Evolutionary conservation across 2,113 vertebrate genomes (phyloP).

Genomic region (Laticauda laticaudata): DNA sequence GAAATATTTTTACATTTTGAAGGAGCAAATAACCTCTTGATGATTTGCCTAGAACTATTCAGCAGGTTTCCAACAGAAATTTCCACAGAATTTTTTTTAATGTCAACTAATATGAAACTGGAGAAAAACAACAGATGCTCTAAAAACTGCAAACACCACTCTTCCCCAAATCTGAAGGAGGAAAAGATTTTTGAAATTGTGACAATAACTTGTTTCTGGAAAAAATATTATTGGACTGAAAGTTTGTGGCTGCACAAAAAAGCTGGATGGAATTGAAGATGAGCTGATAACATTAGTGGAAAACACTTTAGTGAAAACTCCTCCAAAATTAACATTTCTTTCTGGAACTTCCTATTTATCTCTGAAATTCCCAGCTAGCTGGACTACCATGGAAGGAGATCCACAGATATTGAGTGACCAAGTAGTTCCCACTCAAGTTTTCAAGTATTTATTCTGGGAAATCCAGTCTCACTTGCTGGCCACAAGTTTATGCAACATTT

Average conservation of each 20-base stretch:
- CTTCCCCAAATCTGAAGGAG: neutral
- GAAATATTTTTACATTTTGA: neutral
- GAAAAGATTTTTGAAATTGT: neutral
- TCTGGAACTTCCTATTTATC: neutral
- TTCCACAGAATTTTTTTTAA: neutral
- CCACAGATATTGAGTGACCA: neutral
- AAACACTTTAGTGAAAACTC: neutral
- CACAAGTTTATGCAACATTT: neutral
- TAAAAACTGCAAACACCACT: neutral
- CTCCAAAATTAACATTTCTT: neutral
- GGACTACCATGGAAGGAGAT: neutral
- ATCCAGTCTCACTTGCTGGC: neutral
- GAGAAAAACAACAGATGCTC: neutral
- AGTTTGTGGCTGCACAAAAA: neutral
- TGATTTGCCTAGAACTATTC: neutral
- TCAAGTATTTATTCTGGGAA: neutral
- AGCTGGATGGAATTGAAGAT: neutral
- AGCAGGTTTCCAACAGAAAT: neutral
- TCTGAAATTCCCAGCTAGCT: neutral
- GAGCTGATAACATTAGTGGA: neutral
- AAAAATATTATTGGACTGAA: neutral
- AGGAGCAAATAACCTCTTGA: neutral
- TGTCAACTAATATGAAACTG: neutral
- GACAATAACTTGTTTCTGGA: neutral
- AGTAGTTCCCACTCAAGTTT: neutral